Conservation (phyloP, 1,140 invertebrate genomes). For the Rhizoglyphus robini region DNA sequence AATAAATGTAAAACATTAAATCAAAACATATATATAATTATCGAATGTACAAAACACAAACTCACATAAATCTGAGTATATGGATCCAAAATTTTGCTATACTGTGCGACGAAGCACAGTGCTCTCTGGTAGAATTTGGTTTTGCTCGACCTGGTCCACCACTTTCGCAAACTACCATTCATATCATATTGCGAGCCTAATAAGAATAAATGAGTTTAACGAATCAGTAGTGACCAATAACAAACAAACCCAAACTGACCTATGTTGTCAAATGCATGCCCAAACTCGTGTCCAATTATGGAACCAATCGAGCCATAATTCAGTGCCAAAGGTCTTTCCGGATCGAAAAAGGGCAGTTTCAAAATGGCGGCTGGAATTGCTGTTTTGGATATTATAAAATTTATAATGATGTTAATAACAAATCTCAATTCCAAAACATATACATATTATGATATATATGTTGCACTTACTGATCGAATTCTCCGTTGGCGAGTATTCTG, state of each 20-base stretch:
- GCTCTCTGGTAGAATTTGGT: constrained; percentile 55
- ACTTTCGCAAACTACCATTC: constrained; percentile 47
- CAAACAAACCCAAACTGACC: too few relatives aligned
- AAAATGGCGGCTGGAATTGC: constrained; percentile 67
- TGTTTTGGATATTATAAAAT: too few relatives aligned
- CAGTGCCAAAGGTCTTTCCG: constrained; percentile 65
- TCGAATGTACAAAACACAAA: too few relatives aligned
- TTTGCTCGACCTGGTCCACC: constrained; percentile 67
- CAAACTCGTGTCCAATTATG: constrained; percentile 32
- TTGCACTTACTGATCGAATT: constrained; percentile 32
- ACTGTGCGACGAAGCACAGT: constrained; percentile 75
- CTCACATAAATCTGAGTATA: neutral
- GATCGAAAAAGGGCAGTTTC: constrained; percentile 72
- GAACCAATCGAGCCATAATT: constrained; percentile 27
- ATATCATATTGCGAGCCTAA: too few relatives aligned
- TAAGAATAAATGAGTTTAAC: too few relatives aligned
- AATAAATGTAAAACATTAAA: too few relatives aligned
- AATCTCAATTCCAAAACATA: neutral
- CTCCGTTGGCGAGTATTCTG: constrained; percentile 47
- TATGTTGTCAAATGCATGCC: constrained; percentile 40
- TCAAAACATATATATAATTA: too few relatives aligned
- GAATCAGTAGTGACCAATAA: too few relatives aligned
- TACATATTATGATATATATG: too few relatives aligned
- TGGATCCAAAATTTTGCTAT: constrained; percentile 49
- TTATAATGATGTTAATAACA: too few relatives aligned